Evolutionary conservation across 2,113 vertebrate genomes (phyloP).

Genomic region (Onychostruthus taczanowskii): DNA sequence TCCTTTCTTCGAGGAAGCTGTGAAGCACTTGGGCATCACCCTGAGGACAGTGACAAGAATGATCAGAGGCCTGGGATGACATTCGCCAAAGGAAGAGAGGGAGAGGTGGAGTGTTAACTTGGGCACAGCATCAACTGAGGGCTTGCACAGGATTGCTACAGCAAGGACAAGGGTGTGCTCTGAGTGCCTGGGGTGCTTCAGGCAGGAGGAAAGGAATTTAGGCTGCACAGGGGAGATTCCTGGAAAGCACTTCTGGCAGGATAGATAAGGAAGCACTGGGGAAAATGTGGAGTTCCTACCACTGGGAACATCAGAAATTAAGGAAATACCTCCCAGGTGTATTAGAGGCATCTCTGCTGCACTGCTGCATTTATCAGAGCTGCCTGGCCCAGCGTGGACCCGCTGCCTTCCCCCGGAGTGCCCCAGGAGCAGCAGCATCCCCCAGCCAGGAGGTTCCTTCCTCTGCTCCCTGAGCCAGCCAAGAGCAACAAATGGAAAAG

Average conservation of each 20-base stretch:
- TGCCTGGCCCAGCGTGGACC: not conserved
- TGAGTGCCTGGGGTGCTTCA: not conserved
- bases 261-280: not conserved
- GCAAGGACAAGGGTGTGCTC: not conserved
- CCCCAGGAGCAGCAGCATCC: not conserved
- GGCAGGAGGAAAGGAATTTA: not conserved
- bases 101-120: not conserved
- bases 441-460: not conserved
- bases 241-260: not conserved
- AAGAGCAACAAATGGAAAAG: not conserved
- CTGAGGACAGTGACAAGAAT: not conserved
- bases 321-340: not conserved
- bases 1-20: not conserved
- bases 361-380: not conserved
- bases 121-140: not conserved
- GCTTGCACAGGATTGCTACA: not conserved
- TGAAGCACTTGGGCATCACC: not conserved
- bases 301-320: not conserved
- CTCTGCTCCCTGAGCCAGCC: not conserved
- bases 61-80: not conserved
- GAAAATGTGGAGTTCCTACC: not conserved
- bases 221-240: not conserved
- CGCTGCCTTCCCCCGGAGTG: accelerated
- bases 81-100: not conserved
- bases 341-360: not conserved